Evolutionary conservation across 2,113 vertebrate species (phyloP).

Genomic region (Scatophagus argus): DNA sequence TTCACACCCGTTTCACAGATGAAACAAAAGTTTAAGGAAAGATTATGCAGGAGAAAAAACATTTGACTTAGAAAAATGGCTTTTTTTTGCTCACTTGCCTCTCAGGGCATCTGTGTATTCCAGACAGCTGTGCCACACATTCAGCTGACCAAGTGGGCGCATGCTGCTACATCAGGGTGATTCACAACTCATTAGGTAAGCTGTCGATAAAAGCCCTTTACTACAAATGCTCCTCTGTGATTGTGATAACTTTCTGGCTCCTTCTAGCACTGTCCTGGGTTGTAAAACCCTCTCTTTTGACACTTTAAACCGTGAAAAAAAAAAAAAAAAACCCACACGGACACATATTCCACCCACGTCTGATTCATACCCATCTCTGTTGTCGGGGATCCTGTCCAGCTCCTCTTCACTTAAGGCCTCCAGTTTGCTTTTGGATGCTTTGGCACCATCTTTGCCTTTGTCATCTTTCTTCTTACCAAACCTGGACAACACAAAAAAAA

Average conservation of each 20-base stretch:
- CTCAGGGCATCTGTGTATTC: no score
- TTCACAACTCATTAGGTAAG: conserved; percentile 19
- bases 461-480: conserved; percentile 94
- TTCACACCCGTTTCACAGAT: no score
- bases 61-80: no score
- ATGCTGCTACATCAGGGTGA: not conserved
- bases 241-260: conserved; percentile 11
- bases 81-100: no score
- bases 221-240: not conserved
- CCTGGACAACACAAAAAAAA: conserved; percentile 73
- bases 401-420: conserved; percentile 88
- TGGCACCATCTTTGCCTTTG: conserved; percentile 86
- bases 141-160: conserved; percentile 1
- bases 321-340: not conserved
- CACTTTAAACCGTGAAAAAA: not conserved
- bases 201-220: conserved; percentile 13
- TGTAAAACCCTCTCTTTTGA: not conserved
- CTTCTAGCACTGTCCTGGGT: not conserved
- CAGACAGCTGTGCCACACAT: not conserved
- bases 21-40: no score
- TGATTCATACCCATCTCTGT: conserved; percentile 52
- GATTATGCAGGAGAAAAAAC: no score
- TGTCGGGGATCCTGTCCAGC: conserved; percentile 84
- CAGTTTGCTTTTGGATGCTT: conserved; percentile 85
- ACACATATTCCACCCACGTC: not conserved